Base-by-base conservation (phyloP, 2,888 invertebrate genomes). In the Ennomos erosarius region DNA sequence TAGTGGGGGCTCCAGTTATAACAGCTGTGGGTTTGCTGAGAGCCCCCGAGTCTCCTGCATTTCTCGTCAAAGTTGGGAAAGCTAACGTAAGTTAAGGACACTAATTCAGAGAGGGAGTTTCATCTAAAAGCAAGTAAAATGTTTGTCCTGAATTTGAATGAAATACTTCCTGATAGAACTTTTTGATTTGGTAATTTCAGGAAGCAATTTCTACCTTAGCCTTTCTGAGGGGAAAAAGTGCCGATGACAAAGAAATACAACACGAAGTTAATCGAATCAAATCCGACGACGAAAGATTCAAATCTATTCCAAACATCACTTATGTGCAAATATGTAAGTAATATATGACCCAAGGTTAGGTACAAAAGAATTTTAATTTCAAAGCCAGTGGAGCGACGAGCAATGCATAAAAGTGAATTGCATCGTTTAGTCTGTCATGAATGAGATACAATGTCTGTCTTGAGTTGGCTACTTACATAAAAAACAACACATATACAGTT, bases 11-110 rank as follows among this genome's bases (percentile, higher is more conserved):
- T 8, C 78, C 83, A 0, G 35, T 82, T 3, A 1, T 81, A 5
- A 74, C 71, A 1, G 61, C 75, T 1, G 12, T 77, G 0, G 35
- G 77, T 9, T 75, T 87, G 64, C 34, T 81, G n/a, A 76, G 69
- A 48, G 80, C 81, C 39, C 88, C 88, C 1, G 88, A 88, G 52
- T 84, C 88, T 0, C 88, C 89, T 12, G 74, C 81, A 2, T 87
- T 71, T 51, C 65, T 87, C 37, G 71, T 88, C 0, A 86, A 85
- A 38, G 65, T 65, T 11, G 83, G 81, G 2, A 77, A 78, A 57
- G 60, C 65, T 44, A 73, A 84, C 26, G 88, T 88, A 64, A 75
- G 77, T 73, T 33, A 46, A 3, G 13, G 3, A 16, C 1, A 16
- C 16, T 16, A 12, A 12, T 42, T 54, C 33, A 12, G n/a, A n/a